Conservation (phyloP, 2,113 vertebrate genomes). For the Picathartes gymnocephalus region DNA sequence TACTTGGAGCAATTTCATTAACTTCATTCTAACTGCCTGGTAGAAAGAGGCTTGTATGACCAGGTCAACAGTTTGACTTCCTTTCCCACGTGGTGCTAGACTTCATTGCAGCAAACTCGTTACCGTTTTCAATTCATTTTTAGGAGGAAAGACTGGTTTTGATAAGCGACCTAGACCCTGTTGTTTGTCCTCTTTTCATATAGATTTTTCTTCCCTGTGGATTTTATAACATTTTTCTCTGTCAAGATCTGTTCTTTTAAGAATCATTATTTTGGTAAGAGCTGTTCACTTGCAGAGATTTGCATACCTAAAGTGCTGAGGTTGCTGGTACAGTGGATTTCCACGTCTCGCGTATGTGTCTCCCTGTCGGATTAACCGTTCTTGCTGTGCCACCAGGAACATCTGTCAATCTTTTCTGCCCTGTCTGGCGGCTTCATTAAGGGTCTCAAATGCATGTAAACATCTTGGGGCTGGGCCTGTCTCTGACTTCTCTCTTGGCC, state of each 20-base stretch:
- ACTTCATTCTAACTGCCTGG: neutral
- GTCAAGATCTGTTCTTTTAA: neutral
- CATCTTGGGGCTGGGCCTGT: neutral
- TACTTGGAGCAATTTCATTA: neutral
- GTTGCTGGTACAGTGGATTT: neutral
- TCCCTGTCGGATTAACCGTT: slow-evolving; percentile 32
- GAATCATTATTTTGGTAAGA: neutral
- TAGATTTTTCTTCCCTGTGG: neutral
- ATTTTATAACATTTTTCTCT: neutral
- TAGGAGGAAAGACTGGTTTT: neutral
- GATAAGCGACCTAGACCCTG: neutral
- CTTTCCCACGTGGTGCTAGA: neutral
- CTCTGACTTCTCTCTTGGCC: neutral
- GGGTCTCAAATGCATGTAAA: neutral
- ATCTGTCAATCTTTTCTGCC: slow-evolving; percentile 12
- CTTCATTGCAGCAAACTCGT: neutral
- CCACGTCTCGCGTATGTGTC: neutral
- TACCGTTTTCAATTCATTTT: neutral
- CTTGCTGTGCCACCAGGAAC: neutral
- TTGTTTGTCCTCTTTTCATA: neutral
- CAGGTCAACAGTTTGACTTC: neutral
- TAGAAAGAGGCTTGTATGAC: neutral
- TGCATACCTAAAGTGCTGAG: neutral
- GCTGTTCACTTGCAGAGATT: neutral
- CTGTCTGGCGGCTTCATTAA: slow-evolving; percentile 47